A percentile compares a stretch with the other conserved stretches of the same genome.
phyloP scores from a whole-genome alignment of 2,888 invertebrate genomes.

The Crossocerus cetratus region DNA sequence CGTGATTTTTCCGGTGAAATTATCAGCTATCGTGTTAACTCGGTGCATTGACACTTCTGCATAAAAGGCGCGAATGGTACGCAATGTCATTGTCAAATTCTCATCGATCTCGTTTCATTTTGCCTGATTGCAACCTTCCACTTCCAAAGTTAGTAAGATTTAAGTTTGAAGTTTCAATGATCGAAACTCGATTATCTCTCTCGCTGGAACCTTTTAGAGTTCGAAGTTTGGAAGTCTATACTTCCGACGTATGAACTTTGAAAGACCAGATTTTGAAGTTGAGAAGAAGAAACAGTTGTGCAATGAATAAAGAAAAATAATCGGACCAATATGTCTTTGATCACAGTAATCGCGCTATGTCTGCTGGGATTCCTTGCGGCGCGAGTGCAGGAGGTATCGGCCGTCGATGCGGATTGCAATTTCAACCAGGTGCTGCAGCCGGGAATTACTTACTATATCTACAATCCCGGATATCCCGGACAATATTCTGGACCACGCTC shows the following conservation, averaged over 20 bases:
- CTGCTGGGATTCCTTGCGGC: background rate
- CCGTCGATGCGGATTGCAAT: conserved; percentile 76
- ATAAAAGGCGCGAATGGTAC: conserved; percentile 40
- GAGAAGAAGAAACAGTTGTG: too few species aligned
- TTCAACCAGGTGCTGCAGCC: conserved; percentile 73
- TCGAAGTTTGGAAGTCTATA: too few species aligned
- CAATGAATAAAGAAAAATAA: too few species aligned
- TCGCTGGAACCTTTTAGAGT: too few species aligned
- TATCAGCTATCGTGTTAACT: conserved; percentile 27
- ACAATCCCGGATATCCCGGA: conserved; percentile 78
- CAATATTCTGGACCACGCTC: conserved; percentile 71
- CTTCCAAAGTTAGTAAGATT: too few species aligned
- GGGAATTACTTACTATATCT: conserved; percentile 76
- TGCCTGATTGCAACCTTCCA: too few species aligned
- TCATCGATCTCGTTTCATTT: background rate
- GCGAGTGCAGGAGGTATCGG: conserved; percentile 24
- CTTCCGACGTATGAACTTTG: too few species aligned
- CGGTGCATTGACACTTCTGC: conserved; percentile 11
- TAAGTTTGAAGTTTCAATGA: too few species aligned
- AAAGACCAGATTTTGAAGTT: too few species aligned
- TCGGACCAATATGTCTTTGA: background rate
- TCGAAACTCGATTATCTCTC: too few species aligned
- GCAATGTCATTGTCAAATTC: background rate
- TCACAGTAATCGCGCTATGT: background rate
- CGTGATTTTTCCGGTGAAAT: conserved; percentile 38